Base-by-base conservation (phyloP, 2,888 invertebrate species). In the Scelioninae gen. 1 region DNA sequence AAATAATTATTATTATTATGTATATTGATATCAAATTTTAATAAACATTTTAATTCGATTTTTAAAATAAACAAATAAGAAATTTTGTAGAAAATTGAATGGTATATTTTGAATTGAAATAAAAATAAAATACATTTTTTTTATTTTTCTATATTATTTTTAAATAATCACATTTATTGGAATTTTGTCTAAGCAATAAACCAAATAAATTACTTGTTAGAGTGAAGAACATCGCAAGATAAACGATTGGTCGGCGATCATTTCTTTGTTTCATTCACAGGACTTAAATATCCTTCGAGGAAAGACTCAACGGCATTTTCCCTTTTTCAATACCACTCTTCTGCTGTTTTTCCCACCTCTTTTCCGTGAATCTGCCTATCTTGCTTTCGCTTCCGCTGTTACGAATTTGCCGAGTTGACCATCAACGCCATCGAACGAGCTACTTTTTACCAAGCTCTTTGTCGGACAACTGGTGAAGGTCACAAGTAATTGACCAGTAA, bases 251-350 rank as follows among this genome's bases (percentile, higher is more conserved):
- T 29, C 53, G 58, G 55, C 56, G 47, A 71, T 81, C 60, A 49
- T 78, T 82, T 84, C 76, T 77, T 68, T 68, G 75, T 80, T 87
- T 82, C 84, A 86, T 86, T 86, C 85, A 51, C n/a, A n/a, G 83
- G 82, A 85, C 85, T 86, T 84, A 80, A 84, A 82, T 84, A 75
- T 83, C 84, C 71, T 87, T 86, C 85, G 76, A 68, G 83, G 86
- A 87, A 87, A 53, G 65, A 38, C 58, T 69, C 40, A 76, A 79
- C 75, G 58, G 79, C 72, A 68, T 76, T 82, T 79, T 79, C 72
- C 71, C 45, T 74, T 66, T 78, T 76, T 75, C 53, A 65, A 15
- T 60, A 58, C 68, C 45, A 66, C 51, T 60, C 62, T n/a, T 40
- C 56, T 7, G 13, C 49, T 5, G 11, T 72, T 77, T 79, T 76